Evolutionary conservation across 2,113 vertebrate genomes (phyloP).

Genomic region (Electrona antarctica): DNA sequence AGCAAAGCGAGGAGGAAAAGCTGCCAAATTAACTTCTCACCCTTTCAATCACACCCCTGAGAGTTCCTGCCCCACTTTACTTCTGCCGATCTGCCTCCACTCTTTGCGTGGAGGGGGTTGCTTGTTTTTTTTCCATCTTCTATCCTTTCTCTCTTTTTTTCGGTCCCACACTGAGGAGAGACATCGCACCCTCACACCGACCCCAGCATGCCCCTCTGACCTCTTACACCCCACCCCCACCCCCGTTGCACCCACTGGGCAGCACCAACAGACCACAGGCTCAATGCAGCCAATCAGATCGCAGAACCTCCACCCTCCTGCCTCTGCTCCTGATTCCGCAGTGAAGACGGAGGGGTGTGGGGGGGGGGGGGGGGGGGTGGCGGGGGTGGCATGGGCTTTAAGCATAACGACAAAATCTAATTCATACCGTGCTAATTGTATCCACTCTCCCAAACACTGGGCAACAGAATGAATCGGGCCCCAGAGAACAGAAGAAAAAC

Average conservation of each 20-base stretch:
- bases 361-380: background rate
- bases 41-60: slow-evolving; percentile 99
- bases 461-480: slow-evolving; percentile 36
- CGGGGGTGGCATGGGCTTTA: slow-evolving; percentile 17
- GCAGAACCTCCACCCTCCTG: slow-evolving; percentile 29
- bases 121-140: slow-evolving; percentile 34
- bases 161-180: slow-evolving; percentile 69
- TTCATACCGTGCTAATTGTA: slow-evolving; percentile 50
- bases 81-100: slow-evolving; percentile 85
- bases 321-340: slow-evolving; percentile 23
- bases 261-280: slow-evolving; percentile 45
- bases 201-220: slow-evolving; percentile 35
- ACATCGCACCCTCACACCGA: slow-evolving; percentile 60
- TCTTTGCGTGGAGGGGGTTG: slow-evolving; percentile 61
- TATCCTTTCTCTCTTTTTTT: slow-evolving; percentile 14
- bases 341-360: background rate
- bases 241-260: slow-evolving; percentile 36
- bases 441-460: slow-evolving; percentile 38
- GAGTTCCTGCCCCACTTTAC: slow-evolving; percentile 92
- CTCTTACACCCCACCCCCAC: slow-evolving; percentile 26
- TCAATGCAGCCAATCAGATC: slow-evolving; percentile 33
- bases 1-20: slow-evolving; percentile 97
- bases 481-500: slow-evolving; percentile 33
- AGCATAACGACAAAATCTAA: slow-evolving; percentile 42
- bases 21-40: slow-evolving; percentile 99